Percentiles rank a stretch among this genome's conserved stretches.
These are phyloP conservation scores for Pristionchus entomophagus DNA, from an alignment of 2,888 invertebrate species.

Conservation along the genomic window DNA sequence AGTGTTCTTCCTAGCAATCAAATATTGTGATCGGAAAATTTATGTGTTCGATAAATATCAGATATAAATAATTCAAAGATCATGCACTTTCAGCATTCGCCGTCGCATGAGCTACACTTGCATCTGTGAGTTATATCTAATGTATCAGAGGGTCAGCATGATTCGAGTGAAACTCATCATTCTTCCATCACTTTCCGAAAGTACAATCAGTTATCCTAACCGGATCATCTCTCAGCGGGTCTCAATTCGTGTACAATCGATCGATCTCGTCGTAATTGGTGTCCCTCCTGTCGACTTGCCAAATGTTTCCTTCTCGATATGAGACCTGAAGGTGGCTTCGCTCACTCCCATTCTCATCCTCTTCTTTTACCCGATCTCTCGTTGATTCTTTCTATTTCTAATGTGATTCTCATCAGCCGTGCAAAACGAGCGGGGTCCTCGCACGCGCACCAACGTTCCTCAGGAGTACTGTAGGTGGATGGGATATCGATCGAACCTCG, in stretches of 20 bases:
- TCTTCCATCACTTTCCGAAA: neutral
- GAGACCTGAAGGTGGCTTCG: conserved; percentile 83
- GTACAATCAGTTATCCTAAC: neutral
- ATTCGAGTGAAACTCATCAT: neutral
- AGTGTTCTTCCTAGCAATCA: no score
- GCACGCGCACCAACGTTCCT: neutral
- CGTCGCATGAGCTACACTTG: conserved; percentile 85
- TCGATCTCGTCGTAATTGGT: conserved; percentile 89
- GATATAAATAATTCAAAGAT: neutral
- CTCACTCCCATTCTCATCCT: neutral
- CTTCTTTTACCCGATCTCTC: neutral
- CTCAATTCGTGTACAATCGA: conserved; percentile 86
- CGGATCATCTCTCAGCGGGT: conserved; percentile 80
- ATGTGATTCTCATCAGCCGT: conserved; percentile 81
- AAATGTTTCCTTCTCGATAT: conserved; percentile 86
- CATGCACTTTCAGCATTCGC: conserved; percentile 79
- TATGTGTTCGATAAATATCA: no score
- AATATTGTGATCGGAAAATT: no score
- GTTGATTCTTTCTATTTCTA: neutral
- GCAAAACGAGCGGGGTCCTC: conserved; percentile 88
- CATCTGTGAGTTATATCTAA: conserved; percentile 81
- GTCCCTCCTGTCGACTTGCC: conserved; percentile 87
- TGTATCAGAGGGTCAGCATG: neutral
- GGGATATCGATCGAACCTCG: neutral
- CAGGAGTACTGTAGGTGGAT: neutral